Evolutionary conservation across 2,797 vertebrate genomes (phyloP).

Genomic region (Tiaroga cobitis): DNA sequence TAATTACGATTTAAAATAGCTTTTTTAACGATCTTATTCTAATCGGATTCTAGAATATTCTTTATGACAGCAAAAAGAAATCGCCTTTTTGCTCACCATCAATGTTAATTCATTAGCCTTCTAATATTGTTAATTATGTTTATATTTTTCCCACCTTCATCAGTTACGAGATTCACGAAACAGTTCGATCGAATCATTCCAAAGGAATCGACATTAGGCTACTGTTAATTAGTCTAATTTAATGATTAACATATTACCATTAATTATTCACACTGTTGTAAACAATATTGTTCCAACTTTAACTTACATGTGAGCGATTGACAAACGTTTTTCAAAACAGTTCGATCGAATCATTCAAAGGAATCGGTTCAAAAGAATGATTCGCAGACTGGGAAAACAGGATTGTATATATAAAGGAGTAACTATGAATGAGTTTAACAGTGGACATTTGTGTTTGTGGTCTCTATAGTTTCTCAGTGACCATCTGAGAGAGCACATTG

Average conservation of each 20-base stretch:
- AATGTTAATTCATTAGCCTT: background rate
- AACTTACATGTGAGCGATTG: background rate
- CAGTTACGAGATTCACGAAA: background rate
- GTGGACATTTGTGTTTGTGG: background rate
- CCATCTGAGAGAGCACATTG: conserved; percentile 1
- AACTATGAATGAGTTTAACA: conserved; percentile 4
- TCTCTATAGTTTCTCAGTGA: background rate
- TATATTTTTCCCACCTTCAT: background rate
- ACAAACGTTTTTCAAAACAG: background rate
- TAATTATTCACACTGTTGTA: background rate
- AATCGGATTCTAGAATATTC: background rate
- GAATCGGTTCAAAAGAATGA: background rate
- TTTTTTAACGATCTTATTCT: background rate
- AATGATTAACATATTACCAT: background rate
- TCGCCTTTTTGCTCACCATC: background rate
- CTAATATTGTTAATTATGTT: background rate
- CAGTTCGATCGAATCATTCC: background rate
- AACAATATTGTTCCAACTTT: background rate
- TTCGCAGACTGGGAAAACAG: background rate
- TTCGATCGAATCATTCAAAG: background rate
- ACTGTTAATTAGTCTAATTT: background rate
- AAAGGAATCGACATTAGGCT: background rate
- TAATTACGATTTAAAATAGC: too few species aligned
- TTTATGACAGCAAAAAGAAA: background rate
- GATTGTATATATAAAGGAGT: background rate